Evolutionary conservation across 2,113 vertebrate species (phyloP), one percentile per base, ranked within the genome.

Genomic region (Actenoides hombroni): DNA sequence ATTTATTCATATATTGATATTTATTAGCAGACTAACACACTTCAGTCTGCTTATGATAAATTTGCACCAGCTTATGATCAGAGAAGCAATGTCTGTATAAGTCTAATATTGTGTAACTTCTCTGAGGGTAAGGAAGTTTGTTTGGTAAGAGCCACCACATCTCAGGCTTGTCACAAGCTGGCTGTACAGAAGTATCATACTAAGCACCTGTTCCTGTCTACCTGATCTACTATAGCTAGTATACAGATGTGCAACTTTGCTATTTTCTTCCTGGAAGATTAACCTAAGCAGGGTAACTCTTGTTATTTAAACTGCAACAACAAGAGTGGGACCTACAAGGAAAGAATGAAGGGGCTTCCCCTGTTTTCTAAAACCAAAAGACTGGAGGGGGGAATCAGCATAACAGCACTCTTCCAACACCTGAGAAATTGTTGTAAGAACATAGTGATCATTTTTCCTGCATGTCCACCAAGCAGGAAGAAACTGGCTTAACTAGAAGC

Each of bases 51-150:
- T 56, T 61, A 54, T 13, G 33, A 51, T 18, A 71, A 65, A 44
- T 13, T 14, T 33, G 5, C 18, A 25, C 25, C 82, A 90, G 17
- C 14, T 71, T 67, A 80, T 73, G 37, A 57, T 42, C 13, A 83
- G 28, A 84, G 57, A 90, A 84, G 87, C 26, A 33, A 26, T 42
- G 7, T 51, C 23, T 60, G 11, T 21, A 23, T 5, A 77, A 76
- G n/a, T 39, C 26, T 73, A 48, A 53, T 0, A 1, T 6, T 35
- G 21, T 0, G 0, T 51, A 35, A 40, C 17, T 61, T 86, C 57
- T 53, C 44, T 28, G 10, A 16, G 7, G 2, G 13, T 42, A 57
- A 2, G 11, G 4, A 81, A 61, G 71, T 54, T 6, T 60, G 25
- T n/a, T 69, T 44, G 16, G 8, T 53, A 64, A 78, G 13, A 57